These are phyloP conservation scores for Rhyzopertha dominica DNA, from an alignment of 1,140 invertebrate genomes.

Conservation along the genomic window DNA sequence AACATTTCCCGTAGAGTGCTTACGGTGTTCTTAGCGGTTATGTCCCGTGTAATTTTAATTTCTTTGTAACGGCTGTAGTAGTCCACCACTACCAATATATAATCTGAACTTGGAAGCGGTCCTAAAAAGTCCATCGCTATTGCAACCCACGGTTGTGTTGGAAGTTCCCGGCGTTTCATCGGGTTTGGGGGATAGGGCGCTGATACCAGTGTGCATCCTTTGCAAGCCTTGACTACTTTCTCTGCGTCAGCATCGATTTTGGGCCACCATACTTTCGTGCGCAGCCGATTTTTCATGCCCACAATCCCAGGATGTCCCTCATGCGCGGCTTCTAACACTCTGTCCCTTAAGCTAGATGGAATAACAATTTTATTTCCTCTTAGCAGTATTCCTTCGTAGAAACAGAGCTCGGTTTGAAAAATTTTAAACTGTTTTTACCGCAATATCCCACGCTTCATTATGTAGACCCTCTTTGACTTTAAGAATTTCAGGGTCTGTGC, in stretches of 20 bases:
- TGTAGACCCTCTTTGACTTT: neutral
- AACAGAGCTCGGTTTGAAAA: conserved; percentile 6
- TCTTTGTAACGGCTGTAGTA: conserved; percentile 20
- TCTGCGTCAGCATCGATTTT: conserved; percentile 48
- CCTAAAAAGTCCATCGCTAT: conserved; percentile 39
- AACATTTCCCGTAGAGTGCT: conserved; percentile 19
- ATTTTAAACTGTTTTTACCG: neutral
- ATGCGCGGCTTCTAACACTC: conserved; percentile 42
- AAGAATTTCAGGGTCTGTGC: neutral
- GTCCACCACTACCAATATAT: conserved; percentile 29
- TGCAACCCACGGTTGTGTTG: conserved; percentile 37
- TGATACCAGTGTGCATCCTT: conserved; percentile 41
- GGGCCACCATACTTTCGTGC: conserved; percentile 53
- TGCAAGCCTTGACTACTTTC: conserved; percentile 44
- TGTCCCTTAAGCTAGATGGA: conserved; percentile 20
- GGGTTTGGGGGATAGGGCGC: conserved; percentile 22
- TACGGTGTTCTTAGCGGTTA: conserved; percentile 10
- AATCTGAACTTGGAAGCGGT: conserved; percentile 33
- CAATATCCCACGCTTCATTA: neutral
- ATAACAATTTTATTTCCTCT: conserved; percentile 17
- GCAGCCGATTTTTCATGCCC: conserved; percentile 51
- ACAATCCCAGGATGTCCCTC: conserved; percentile 50
- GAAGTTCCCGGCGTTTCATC: conserved; percentile 35
- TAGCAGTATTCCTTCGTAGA: conserved; percentile 3
- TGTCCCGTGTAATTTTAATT: conserved; percentile 11